phyloP scores from a whole-genome alignment of 1,140 invertebrate species.

The Oryctes rhinoceros region DNA sequence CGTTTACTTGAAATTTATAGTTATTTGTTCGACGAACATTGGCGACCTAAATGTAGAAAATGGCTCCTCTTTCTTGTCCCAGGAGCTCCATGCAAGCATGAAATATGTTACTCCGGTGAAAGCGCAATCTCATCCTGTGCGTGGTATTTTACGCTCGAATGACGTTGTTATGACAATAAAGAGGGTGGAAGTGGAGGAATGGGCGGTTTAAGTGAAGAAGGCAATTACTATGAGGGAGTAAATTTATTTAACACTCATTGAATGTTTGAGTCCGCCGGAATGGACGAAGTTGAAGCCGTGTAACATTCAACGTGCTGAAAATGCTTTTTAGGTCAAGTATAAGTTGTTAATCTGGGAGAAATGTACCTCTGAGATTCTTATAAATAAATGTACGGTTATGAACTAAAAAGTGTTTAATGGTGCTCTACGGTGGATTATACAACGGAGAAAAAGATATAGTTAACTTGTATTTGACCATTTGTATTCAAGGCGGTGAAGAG shows the following conservation, averaged over 20 bases:
- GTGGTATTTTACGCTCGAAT: neutral
- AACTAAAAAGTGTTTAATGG: neutral
- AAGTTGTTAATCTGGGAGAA: neutral
- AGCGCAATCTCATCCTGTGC: neutral
- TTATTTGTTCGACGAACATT: neutral
- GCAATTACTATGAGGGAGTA: neutral
- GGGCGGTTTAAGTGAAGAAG: too few relatives aligned
- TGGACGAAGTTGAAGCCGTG: neutral
- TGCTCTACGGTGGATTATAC: too few relatives aligned
- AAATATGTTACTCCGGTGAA: neutral
- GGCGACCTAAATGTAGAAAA: neutral
- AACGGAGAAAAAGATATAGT: too few relatives aligned
- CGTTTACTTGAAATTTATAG: conserved; percentile 2
- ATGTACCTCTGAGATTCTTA: neutral
- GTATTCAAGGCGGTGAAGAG: too few relatives aligned
- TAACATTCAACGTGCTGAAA: neutral
- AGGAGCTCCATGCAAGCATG: neutral
- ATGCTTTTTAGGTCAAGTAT: neutral
- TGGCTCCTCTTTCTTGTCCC: neutral
- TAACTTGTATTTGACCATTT: too few relatives aligned
- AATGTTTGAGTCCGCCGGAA: neutral
- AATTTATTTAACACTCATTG: neutral
- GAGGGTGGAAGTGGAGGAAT: neutral
- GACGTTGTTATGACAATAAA: neutral
- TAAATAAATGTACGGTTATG: neutral